Evolutionary conservation across 2,113 vertebrate species (phyloP).

Genomic region (Apistogramma diplotaenia): DNA sequence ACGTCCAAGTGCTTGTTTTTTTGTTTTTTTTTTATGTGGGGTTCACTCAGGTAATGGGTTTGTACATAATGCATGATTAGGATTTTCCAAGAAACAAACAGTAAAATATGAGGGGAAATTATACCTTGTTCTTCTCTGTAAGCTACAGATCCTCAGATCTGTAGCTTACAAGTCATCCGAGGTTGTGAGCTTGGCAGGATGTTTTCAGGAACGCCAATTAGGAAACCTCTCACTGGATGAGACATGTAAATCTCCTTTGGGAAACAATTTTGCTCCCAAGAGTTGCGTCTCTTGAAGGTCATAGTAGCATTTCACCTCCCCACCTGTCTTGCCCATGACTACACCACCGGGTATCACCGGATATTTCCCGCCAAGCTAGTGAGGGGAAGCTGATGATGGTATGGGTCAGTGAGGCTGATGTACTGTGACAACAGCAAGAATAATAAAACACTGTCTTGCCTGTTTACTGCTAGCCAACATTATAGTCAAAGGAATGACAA

Average conservation of each 20-base stretch:
- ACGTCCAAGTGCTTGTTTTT: too few species aligned
- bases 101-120: neutral
- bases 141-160: neutral
- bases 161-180: neutral
- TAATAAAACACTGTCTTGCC: constrained; percentile 44
- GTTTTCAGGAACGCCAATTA: constrained; percentile 47
- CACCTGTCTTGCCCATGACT: constrained; percentile 26
- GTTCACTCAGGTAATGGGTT: neutral
- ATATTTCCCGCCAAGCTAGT: constrained; percentile 28
- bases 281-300: constrained; percentile 66
- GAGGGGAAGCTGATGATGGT: neutral
- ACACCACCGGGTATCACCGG: constrained; percentile 18
- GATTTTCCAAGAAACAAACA: neutral
- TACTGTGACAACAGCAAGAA: constrained; percentile 24
- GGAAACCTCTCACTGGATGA: constrained; percentile 24
- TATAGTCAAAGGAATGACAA: constrained; percentile 41
- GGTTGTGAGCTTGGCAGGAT: neutral
- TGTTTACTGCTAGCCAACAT: constrained; percentile 51
- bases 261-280: constrained; percentile 22
- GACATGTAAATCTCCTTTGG: constrained; percentile 50
- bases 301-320: constrained; percentile 38
- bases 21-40: neutral
- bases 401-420: constrained; percentile 31
- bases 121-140: neutral
- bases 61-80: neutral